phyloP scores from a whole-genome alignment of 2,888 invertebrate genomes.

The Serrognathus titanus region DNA sequence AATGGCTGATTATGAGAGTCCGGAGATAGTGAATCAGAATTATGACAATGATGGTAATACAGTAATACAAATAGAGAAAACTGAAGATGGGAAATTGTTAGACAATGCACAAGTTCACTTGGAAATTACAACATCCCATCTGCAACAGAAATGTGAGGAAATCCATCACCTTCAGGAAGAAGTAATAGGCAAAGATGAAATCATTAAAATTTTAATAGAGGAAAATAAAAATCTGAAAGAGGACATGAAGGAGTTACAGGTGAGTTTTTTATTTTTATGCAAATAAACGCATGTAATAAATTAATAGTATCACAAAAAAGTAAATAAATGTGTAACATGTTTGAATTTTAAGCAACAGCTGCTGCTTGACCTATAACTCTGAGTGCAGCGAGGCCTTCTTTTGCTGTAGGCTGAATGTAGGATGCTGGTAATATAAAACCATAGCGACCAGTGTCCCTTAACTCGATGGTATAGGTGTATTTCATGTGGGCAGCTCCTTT shows the following conservation, averaged over 20 bases:
- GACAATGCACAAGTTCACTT: slow-evolving; percentile 5
- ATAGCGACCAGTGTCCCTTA: slow-evolving; percentile 77
- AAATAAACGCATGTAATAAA: slow-evolving; percentile 1
- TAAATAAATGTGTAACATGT: neutral
- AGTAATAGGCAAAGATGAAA: slow-evolving; percentile 33
- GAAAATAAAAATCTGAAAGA: slow-evolving; percentile 44
- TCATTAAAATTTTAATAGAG: slow-evolving; percentile 42
- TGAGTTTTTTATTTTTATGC: slow-evolving; percentile 30
- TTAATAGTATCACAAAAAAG: slow-evolving; percentile 2
- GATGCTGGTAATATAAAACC: slow-evolving; percentile 84
- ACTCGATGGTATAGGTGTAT: slow-evolving; percentile 86
- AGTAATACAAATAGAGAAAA: neutral
- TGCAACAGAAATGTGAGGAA: slow-evolving; percentile 11
- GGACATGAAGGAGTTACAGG: slow-evolving; percentile 44
- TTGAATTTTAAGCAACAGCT: slow-evolving; percentile 33
- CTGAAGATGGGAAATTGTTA: neutral
- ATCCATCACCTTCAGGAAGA: slow-evolving; percentile 25
- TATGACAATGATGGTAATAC: neutral
- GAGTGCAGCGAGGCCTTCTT: slow-evolving; percentile 71
- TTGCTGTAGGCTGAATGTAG: slow-evolving; percentile 71
- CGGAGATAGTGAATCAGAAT: neutral
- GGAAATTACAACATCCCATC: neutral
- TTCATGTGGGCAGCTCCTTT: slow-evolving; percentile 78
- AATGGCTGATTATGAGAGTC: neutral
- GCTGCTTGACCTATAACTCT: slow-evolving; percentile 60